A percentile compares a stretch with the other conserved stretches of the same genome.
Conservation (phyloP, 2,797 vertebrate species). For the Protonibea diacanthus region DNA sequence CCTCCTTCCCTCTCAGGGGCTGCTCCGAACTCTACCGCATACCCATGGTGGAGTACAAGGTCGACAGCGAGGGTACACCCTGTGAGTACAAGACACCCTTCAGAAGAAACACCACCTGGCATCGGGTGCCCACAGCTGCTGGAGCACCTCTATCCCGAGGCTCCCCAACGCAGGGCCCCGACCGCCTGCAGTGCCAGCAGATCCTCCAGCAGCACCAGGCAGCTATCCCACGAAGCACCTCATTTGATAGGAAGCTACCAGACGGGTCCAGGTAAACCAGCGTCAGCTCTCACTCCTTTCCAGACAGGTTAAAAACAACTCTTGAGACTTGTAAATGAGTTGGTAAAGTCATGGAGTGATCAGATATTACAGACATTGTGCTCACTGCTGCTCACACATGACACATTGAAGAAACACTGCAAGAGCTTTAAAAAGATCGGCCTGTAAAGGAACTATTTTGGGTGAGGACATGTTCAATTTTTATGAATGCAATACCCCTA, state of each 20-base stretch:
- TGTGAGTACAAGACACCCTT: conserved; percentile 99
- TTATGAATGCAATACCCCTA: neutral
- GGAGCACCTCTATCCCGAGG: conserved; percentile 89
- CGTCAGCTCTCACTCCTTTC: neutral
- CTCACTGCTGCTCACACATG: neutral
- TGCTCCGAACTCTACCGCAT: conserved; percentile 98
- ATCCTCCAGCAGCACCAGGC: conserved; percentile 92
- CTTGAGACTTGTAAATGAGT: neutral
- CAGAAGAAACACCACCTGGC: conserved; percentile 97
- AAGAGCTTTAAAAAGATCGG: neutral
- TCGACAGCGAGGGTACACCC: conserved; percentile 96
- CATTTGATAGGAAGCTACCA: conserved; percentile 95
- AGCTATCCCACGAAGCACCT: conserved; percentile 94
- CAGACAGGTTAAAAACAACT: neutral
- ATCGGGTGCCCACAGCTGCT: conserved; percentile 91
- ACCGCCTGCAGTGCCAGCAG: conserved; percentile 92
- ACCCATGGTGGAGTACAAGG: conserved; percentile 99
- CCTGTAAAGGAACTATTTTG: neutral
- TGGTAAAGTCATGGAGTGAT: neutral
- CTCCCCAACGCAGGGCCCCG: conserved; percentile 93
- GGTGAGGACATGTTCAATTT: neutral
- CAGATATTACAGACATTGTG: neutral
- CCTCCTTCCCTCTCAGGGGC: conserved; percentile 84
- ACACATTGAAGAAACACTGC: neutral
- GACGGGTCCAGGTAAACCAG: conserved; percentile 92